Conservation (phyloP, 2,888 invertebrate species). For the Crocallis elinguaria region DNA sequence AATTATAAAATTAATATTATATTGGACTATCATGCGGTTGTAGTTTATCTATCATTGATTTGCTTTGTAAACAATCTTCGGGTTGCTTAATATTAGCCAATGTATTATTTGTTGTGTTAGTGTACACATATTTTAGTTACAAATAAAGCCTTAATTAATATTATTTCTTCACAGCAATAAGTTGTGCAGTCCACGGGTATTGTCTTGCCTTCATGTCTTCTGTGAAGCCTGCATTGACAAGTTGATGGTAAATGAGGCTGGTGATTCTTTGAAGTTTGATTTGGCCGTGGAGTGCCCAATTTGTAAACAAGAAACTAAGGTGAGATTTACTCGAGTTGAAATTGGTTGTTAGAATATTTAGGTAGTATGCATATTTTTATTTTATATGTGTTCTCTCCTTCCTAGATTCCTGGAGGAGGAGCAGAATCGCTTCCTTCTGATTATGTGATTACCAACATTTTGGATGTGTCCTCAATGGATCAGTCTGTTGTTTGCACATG, state of each 20-base stretch:
- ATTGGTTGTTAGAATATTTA: not conserved
- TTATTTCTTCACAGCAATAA: conserved; percentile 85
- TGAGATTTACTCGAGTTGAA: conserved; percentile 51
- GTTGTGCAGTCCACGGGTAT: conserved; percentile 92
- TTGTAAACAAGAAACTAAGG: conserved; percentile 94
- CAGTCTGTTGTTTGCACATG: conserved; percentile 93
- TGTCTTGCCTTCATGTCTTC: conserved; percentile 97
- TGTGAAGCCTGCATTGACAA: conserved; percentile 96
- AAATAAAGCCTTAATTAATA: no score
- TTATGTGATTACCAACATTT: conserved; percentile 93
- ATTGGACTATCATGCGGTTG: not conserved
- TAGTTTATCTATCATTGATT: not conserved
- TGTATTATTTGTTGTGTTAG: no score
- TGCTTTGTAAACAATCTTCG: not conserved
- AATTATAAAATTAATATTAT: no score
- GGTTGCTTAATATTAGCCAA: no score
- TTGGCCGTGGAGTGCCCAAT: conserved; percentile 89
- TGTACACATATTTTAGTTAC: no score
- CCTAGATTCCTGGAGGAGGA: conserved; percentile 89
- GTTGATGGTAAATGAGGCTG: conserved; percentile 89
- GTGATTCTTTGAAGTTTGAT: conserved; percentile 87
- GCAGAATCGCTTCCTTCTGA: conserved; percentile 93
- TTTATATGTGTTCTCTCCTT: conserved; percentile 32
- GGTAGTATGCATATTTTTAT: not conserved
- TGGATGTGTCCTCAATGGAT: conserved; percentile 92